Conservation (phyloP, 1,140 invertebrate species). For the Leptinotarsa defecta region DNA sequence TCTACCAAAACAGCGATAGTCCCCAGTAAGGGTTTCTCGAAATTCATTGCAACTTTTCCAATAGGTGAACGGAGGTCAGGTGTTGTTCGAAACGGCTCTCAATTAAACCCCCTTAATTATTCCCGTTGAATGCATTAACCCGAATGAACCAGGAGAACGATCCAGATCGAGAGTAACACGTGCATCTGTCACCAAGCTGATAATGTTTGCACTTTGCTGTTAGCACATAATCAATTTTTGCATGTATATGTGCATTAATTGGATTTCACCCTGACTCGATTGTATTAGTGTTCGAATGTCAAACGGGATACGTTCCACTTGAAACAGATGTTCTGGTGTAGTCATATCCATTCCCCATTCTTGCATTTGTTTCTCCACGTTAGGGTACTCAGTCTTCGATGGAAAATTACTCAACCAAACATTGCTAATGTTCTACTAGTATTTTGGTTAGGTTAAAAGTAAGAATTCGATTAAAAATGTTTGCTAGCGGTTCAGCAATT, state of each 20-base stretch:
- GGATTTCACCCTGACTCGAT: background rate
- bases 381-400: too few species aligned
- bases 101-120: background rate
- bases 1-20: too few species aligned
- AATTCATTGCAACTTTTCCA: background rate
- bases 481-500: too few species aligned
- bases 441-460: too few species aligned
- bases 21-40: too few species aligned
- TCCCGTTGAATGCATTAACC: background rate
- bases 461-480: too few species aligned
- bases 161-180: slow-evolving; percentile 18
- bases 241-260: slow-evolving; percentile 15
- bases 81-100: background rate
- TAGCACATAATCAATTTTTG: slow-evolving; percentile 18
- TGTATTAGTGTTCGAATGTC: background rate
- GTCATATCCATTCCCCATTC: too few species aligned
- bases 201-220: slow-evolving; percentile 18
- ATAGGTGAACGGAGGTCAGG: background rate
- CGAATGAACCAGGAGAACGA: slow-evolving; percentile 4
- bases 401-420: too few species aligned
- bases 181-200: slow-evolving; percentile 11
- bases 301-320: background rate
- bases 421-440: too few species aligned
- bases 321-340: too few species aligned
- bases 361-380: too few species aligned